Evolutionary conservation across 2,888 invertebrate species (phyloP).

Genomic region (Thymelicus sylvestris): DNA sequence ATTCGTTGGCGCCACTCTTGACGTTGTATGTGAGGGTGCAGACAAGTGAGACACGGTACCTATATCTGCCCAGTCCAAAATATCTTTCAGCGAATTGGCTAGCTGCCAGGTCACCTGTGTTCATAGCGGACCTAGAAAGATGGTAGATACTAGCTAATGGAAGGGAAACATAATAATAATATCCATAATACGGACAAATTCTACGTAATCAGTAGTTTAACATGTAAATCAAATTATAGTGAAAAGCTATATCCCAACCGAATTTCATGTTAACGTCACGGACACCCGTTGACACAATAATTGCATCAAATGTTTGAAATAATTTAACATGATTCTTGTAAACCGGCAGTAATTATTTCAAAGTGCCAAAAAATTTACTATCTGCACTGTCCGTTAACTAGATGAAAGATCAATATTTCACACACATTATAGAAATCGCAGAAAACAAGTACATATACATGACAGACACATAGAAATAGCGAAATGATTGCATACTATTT

Average conservation of each 20-base stretch:
- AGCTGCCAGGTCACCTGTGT: conserved; percentile 15
- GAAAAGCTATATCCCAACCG: background rate
- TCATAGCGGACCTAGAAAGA: background rate
- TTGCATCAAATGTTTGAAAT: background rate
- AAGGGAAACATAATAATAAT: background rate
- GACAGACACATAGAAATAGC: too few species aligned
- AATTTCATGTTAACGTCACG: background rate
- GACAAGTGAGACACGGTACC: conserved; percentile 14
- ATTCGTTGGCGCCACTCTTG: conserved; percentile 11
- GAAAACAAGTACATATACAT: too few species aligned
- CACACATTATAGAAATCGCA: too few species aligned
- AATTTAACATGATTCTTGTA: background rate
- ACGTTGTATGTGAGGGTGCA: background rate
- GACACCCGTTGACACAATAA: background rate
- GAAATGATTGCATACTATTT: too few species aligned
- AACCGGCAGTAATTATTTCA: too few species aligned
- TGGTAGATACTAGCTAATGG: background rate
- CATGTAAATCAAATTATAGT: background rate
- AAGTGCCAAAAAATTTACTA: too few species aligned
- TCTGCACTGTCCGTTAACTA: too few species aligned
- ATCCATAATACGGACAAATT: background rate
- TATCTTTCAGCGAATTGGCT: conserved; percentile 17
- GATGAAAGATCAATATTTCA: too few species aligned
- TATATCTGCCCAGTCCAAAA: conserved; percentile 11
- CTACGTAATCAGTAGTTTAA: background rate